These are phyloP conservation scores for Pseudochirops cupreus DNA, from an alignment of 2,797 vertebrate species.

Conservation along the genomic window DNA sequence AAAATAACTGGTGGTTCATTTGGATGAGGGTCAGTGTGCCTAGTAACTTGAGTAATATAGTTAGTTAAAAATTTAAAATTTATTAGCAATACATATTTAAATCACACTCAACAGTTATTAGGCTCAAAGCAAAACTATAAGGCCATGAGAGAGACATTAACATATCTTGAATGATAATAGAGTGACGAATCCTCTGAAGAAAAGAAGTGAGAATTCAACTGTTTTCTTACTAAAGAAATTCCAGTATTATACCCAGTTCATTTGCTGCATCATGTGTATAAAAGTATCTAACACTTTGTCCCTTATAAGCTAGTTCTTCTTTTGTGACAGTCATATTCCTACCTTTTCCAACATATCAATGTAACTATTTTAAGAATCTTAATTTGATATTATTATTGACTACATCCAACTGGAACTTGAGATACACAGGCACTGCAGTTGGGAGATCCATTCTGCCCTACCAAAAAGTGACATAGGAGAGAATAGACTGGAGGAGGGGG, in stretches of 20 bases:
- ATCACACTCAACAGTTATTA: constrained; percentile 51
- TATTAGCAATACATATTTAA: constrained; percentile 14
- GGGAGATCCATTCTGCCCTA: too few species aligned
- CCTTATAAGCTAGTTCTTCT: neutral
- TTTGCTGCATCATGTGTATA: neutral
- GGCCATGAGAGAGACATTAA: constrained; percentile 23
- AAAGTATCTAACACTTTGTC: neutral
- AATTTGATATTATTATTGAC: constrained; percentile 47
- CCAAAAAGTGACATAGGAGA: too few species aligned
- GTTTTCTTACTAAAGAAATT: constrained; percentile 25
- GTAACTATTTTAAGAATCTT: constrained; percentile 50
- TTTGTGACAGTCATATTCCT: constrained; percentile 19
- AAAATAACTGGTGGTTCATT: constrained; percentile 41
- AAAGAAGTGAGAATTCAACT: constrained; percentile 37
- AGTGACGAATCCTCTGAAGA: neutral
- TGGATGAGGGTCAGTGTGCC: constrained; percentile 22
- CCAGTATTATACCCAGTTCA: neutral
- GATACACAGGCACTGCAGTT: too few species aligned
- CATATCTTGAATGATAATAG: constrained; percentile 36
- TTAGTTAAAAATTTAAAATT: constrained; percentile 45
- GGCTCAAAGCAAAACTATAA: constrained; percentile 29
- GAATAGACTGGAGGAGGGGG: too few species aligned
- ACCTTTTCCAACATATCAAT: constrained; percentile 33
- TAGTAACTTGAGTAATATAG: constrained; percentile 18
- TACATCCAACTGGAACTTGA: too few species aligned